These are phyloP conservation scores for Epinephelus awoara DNA, from an alignment of 2,797 vertebrate genomes.

Conservation along the genomic window DNA sequence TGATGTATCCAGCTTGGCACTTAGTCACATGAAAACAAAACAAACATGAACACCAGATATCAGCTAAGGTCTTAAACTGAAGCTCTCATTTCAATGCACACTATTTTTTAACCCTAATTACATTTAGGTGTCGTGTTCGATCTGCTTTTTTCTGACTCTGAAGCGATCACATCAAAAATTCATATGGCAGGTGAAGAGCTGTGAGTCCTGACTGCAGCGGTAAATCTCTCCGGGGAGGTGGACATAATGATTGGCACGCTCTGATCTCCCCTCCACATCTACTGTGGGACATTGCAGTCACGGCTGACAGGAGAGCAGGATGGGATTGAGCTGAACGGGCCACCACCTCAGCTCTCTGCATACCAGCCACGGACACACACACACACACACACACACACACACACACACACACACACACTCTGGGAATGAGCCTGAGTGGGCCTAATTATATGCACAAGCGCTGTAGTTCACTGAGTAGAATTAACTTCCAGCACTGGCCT, in stretches of 20 bases:
- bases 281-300: constrained; percentile 10
- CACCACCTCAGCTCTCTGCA: constrained; percentile 13
- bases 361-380: not conserved
- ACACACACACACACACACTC: not conserved
- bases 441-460: constrained; percentile 35
- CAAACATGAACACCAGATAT: not conserved
- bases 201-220: not conserved
- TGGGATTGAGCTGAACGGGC: constrained; percentile 15
- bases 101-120: not conserved
- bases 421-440: constrained; percentile 17
- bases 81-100: not conserved
- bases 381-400: constrained; percentile 6
- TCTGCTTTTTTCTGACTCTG: not conserved
- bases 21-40: not conserved
- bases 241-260: constrained; percentile 14
- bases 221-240: not conserved
- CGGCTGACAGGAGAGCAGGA: constrained; percentile 23
- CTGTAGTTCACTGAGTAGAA: constrained; percentile 45
- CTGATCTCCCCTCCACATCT: constrained; percentile 20
- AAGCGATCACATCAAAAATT: not conserved
- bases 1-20: no score
- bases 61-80: no score
- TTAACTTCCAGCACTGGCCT: constrained; percentile 63
- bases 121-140: not conserved
- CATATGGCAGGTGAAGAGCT: not conserved